Evolutionary conservation across 2,113 vertebrate species (phyloP).

Genomic region (Cisticola juncidis): DNA sequence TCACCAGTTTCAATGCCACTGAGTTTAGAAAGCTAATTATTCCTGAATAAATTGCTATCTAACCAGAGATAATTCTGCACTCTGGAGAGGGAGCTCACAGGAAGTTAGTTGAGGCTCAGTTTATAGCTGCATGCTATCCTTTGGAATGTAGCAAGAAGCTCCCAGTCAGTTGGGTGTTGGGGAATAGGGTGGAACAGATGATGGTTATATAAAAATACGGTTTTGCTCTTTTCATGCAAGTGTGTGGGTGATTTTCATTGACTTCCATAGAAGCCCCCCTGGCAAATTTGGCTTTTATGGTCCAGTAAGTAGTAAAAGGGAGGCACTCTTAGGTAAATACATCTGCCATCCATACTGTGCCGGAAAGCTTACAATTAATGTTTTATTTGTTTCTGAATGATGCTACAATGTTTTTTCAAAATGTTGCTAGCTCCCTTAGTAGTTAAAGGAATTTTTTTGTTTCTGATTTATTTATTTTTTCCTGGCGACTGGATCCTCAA

Average conservation of each 20-base stretch:
- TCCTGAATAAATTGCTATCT: not conserved
- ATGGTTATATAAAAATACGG: not conserved
- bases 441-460: slow-evolving; percentile 29
- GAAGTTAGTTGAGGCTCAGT: fast-evolving
- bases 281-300: not conserved
- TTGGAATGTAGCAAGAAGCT: not conserved
- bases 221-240: slow-evolving; percentile 24
- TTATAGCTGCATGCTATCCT: not conserved
- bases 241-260: not conserved
- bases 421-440: slow-evolving; percentile 4
- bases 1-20: not conserved
- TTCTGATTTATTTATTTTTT: slow-evolving; percentile 49
- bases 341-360: slow-evolving; percentile 18
- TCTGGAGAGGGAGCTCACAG: not conserved
- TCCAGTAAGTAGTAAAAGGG: not conserved
- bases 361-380: not conserved
- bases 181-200: not conserved
- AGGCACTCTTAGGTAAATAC: slow-evolving; percentile 52
- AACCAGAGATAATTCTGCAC: not conserved
- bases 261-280: not conserved
- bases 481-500: not conserved
- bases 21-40: not conserved
- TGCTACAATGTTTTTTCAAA: not conserved
- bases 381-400: slow-evolving; percentile 28
- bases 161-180: not conserved